Evolutionary conservation across 2,797 vertebrate species (phyloP), one percentile per base, ranked within the genome.

Genomic region (Steatocranus sp.): DNA sequence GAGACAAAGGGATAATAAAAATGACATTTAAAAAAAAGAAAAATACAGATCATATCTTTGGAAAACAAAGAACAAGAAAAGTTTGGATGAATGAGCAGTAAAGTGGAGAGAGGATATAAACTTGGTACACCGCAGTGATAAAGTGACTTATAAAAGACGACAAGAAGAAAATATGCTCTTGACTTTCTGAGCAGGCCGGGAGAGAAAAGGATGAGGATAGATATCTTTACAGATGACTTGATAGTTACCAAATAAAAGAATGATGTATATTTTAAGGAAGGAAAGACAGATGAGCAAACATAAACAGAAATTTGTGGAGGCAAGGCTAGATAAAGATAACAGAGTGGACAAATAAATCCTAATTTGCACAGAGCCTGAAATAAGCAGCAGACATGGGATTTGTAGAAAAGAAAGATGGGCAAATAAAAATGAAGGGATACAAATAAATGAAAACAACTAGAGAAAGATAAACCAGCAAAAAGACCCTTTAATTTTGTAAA

Each of bases 291-390:
- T 80, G 81, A 86, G 83, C 15, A 38, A 66, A 81, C n/a, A 9
- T 68, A 82, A 85, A 84, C 73, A 79, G 41, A 38, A 87, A 84
- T 82, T 51, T 89, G 77, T 70, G 76, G 61, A 82, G 86, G 86
- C 75, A 51, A 46, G 70, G 81, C 87, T 17, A 25, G 85, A 91
- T 84, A 82, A 75, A 86, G 79, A 73, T 77, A 83, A 73, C 46
- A 74, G 2, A 34, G 14, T 5, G 7, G 66, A 82, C n/a, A 41
- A 34, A 89, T 85, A 86, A 38, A 87, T 78, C 53, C 38, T 88
- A 18, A 80, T 88, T 86, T 87, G 76, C 82, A 15, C 14, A 4
- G 38, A 78, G 51, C 2, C 30, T 2, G 23, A 75, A 70, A 87
- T 25, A 18, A 79, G 41, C 30, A 11, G 46, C 6, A 70, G 74